phyloP scores from a whole-genome alignment of 2,888 invertebrate species.

The Tinea trinotella region DNA sequence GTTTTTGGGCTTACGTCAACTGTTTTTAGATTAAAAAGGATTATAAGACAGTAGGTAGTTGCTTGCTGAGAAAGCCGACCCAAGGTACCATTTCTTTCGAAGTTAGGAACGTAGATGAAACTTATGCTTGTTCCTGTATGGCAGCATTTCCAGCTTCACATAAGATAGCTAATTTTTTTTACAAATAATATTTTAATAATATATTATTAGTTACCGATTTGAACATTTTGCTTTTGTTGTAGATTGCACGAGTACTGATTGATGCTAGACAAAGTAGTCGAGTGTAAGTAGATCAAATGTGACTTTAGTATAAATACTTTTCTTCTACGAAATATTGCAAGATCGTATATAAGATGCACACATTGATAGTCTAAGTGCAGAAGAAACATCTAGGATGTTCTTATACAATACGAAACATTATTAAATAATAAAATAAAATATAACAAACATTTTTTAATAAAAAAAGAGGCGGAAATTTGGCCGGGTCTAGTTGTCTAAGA shows the following conservation, averaged over 20 bases:
- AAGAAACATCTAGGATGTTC: constrained; percentile 37
- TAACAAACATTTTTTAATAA: too few species aligned
- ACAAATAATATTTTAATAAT: constrained; percentile 7
- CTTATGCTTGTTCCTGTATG: too few species aligned
- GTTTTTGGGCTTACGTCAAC: too few species aligned
- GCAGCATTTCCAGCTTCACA: too few species aligned
- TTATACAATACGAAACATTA: constrained; percentile 31
- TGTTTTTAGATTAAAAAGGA: too few species aligned
- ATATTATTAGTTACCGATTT: constrained; percentile 50
- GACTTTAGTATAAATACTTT: constrained; percentile 45
- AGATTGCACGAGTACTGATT: constrained; percentile 27
- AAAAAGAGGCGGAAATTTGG: too few species aligned
- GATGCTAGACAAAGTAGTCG: constrained; percentile 25
- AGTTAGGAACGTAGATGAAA: too few species aligned
- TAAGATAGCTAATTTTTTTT: not conserved
- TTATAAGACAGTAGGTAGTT: too few species aligned
- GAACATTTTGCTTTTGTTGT: constrained; percentile 48
- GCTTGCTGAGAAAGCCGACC: too few species aligned
- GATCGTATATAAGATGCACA: constrained; percentile 43
- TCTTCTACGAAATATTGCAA: constrained; percentile 38
- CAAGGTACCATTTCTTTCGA: too few species aligned
- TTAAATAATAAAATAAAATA: too few species aligned
- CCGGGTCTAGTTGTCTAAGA: too few species aligned
- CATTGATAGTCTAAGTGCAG: constrained; percentile 49
- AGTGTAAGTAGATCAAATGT: constrained; percentile 36